A percentile compares a stretch with the other conserved stretches of the same genome.
Conservation (phyloP, 1,140 invertebrate genomes). For the Dreissena rostriformis region DNA sequence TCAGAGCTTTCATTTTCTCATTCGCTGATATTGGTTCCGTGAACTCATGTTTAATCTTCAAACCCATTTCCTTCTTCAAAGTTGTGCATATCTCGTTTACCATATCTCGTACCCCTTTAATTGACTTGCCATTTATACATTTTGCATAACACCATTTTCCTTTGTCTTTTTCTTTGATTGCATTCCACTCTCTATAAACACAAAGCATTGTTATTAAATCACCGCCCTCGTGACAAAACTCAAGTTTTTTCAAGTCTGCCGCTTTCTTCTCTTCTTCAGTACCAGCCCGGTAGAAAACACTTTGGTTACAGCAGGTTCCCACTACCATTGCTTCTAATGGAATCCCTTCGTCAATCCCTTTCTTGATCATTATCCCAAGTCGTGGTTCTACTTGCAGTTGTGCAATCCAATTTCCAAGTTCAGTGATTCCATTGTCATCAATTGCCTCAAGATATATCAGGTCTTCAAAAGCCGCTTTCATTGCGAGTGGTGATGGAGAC, state of each 20-base stretch:
- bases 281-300: constrained; percentile 69
- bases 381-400: constrained; percentile 74
- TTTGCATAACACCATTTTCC: constrained; percentile 71
- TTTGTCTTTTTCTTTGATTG: constrained; percentile 63
- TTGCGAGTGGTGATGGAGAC: constrained; percentile 63
- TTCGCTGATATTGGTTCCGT: constrained; percentile 36
- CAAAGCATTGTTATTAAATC: constrained; percentile 96
- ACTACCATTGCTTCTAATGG: constrained; percentile 83
- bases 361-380: constrained; percentile 64
- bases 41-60: constrained; percentile 60
- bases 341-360: constrained; percentile 78
- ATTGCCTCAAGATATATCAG: constrained; percentile 70
- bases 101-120: constrained; percentile 66
- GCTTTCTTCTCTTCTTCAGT: constrained; percentile 85
- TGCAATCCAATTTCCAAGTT: constrained; percentile 73
- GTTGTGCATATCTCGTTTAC: constrained; percentile 66
- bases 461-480: constrained; percentile 64
- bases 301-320: constrained; percentile 62
- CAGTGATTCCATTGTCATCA: constrained; percentile 70
- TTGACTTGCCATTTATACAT: constrained; percentile 72
- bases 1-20: constrained; percentile 54
- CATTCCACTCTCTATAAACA: constrained; percentile 86
- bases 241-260: constrained; percentile 87
- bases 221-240: constrained; percentile 88
- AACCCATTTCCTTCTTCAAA: constrained; percentile 65